Evolutionary conservation across 2,113 vertebrate genomes (phyloP).

Genomic region (Poeciliopsis occidentalis): DNA sequence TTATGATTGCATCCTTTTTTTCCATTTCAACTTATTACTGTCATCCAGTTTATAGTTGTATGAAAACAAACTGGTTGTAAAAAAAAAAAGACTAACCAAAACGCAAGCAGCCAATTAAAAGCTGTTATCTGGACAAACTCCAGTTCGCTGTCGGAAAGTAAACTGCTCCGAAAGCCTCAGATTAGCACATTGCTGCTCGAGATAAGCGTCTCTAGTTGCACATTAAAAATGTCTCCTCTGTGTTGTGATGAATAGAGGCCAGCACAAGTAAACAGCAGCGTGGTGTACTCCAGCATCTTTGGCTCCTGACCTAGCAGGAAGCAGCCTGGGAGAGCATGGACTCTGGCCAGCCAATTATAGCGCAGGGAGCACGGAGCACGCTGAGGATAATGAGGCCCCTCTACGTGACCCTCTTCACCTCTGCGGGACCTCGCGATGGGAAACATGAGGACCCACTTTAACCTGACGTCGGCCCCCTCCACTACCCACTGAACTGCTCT

Average conservation of each 20-base stretch:
- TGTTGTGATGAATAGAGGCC: constrained; percentile 48
- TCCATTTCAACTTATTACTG: too few species aligned
- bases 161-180: constrained; percentile 22
- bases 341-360: constrained; percentile 74
- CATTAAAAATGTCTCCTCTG: constrained; percentile 58
- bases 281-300: constrained; percentile 53
- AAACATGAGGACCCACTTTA: constrained; percentile 70
- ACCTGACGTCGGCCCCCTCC: constrained; percentile 34
- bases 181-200: constrained; percentile 34
- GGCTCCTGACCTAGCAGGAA: constrained; percentile 75
- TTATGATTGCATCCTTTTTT: too few species aligned
- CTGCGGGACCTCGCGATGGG: constrained; percentile 70
- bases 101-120: constrained; percentile 65
- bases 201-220: constrained; percentile 40
- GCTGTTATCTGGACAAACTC: constrained; percentile 67
- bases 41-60: too few species aligned
- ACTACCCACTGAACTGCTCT: constrained; percentile 3
- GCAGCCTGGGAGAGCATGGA: constrained; percentile 56
- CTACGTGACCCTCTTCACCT: constrained; percentile 78
- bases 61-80: constrained; percentile 19
- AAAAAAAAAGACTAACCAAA: constrained; percentile 44
- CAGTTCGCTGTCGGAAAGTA: constrained; percentile 44
- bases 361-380: constrained; percentile 43
- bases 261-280: constrained; percentile 54
- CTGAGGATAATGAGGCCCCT: constrained; percentile 76